Conservation (phyloP, 2,797 vertebrate genomes). For the Pempheris klunzingeri region DNA sequence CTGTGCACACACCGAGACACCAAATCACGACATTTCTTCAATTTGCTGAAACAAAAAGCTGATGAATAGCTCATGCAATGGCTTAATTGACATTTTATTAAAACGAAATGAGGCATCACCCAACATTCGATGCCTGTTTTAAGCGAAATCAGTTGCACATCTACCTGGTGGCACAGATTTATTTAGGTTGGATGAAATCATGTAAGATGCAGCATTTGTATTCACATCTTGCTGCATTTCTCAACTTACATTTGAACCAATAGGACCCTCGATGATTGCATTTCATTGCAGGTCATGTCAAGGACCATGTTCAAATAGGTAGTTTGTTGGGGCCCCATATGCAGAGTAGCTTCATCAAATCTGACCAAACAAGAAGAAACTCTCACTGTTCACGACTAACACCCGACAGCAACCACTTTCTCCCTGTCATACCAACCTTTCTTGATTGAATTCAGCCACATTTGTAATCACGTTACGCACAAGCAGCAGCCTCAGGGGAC, state of each 20-base stretch:
- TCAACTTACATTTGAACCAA: conserved; percentile 33
- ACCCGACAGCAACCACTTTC: conserved; percentile 21
- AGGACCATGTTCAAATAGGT: conserved; percentile 25
- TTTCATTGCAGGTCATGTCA: conserved; percentile 42
- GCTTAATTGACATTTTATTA: conserved; percentile 31
- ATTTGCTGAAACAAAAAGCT: conserved; percentile 30
- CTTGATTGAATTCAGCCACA: conserved; percentile 54
- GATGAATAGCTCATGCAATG: conserved; percentile 20
- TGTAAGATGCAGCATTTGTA: conserved; percentile 41
- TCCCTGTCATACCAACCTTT: conserved; percentile 25
- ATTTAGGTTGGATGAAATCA: conserved; percentile 28
- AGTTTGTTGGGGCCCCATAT: conserved; percentile 30
- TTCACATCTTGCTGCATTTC: conserved; percentile 29
- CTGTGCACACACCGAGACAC: conserved; percentile 10
- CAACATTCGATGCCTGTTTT: conserved; percentile 11
- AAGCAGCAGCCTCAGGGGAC: conserved; percentile 47
- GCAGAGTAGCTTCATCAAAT: conserved; percentile 56
- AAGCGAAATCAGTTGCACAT: conserved; percentile 10
- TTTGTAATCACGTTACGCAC: conserved; percentile 59
- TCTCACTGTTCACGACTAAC: conserved; percentile 29
- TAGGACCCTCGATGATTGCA: conserved; percentile 35
- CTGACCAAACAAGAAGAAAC: conserved; percentile 58
- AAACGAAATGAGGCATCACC: conserved; percentile 5
- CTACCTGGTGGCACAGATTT: conserved; percentile 8
- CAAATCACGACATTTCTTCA: conserved; percentile 4